These are phyloP conservation scores for Felis catus DNA, from an alignment of 2,113 vertebrate species.

Conservation along the genomic window F.catus_Fca126_mat1.0 CM031416.1:6302501-6303000, in stretches of 20 bases:
- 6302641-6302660: not conserved
- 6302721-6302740: not conserved
- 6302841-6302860: not conserved
- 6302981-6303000: not conserved
- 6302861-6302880: not conserved
- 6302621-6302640: not conserved
- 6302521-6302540: not conserved
- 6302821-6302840: rapidly evolving
- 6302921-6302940: not conserved
- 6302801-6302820: not conserved
- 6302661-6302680: not conserved
- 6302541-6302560: not conserved
- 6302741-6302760: not conserved
- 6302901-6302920: not conserved
- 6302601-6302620: not conserved
- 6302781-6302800: not conserved
- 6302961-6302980: not conserved
- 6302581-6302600: not conserved
- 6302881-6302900: not conserved
- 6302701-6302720: not conserved
- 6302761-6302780: not conserved
- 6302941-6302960: not conserved
- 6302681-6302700: not conserved
- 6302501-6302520: not conserved
- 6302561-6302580: not conserved